Base-by-base conservation (phyloP, 1,140 invertebrate species). In the Whitmania pigra region DNA sequence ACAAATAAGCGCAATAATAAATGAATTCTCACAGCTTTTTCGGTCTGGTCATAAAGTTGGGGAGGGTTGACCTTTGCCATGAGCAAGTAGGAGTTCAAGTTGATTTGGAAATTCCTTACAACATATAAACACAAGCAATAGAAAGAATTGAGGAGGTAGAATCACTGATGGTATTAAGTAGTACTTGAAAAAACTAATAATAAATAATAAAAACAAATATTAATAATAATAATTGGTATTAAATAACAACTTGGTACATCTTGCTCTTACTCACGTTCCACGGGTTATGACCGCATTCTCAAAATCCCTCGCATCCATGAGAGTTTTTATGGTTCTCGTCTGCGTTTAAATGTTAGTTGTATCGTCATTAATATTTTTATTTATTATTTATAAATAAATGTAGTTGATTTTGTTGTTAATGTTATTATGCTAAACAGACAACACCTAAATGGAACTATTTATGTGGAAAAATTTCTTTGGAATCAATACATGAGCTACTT, bases 271-370 rank as follows among this genome's bases (percentile, higher is more conserved):
- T 36, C 54, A 92, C 85, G 89, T 90, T 80, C 96, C 95, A 78
- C 95, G 87, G 71, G 97, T 86, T 83, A 93, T 86, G 1, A 96
- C 93, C 20, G 94, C 94, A 70, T 91, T 83, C 71, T 94, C 90
- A 90, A 93, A 98, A 78, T 97, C 88, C 80, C 91, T 94, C 71
- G 92, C 88, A 43, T 88, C 88, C 86, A 87, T 87, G 49, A 92
- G 93, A 84, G 90, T 87, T 73, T 84, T 88, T 54, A 98, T 94
- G 60, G 90, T 91, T 84, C 96, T 89, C 0, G 94, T 97, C 79
- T 85, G 75, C n/a, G 78, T 77, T 69, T 75, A 70, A 55, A 66
- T 4, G 43, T 49, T 49, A 15, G 9, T 49, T 49, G 2, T 36
- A 6, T n/a, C n/a, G n/a, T n/a, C n/a, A n/a, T n/a, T 36, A 36